Evolutionary conservation across 2,113 vertebrate species (phyloP).

Genomic region (Rallus limicola): DNA sequence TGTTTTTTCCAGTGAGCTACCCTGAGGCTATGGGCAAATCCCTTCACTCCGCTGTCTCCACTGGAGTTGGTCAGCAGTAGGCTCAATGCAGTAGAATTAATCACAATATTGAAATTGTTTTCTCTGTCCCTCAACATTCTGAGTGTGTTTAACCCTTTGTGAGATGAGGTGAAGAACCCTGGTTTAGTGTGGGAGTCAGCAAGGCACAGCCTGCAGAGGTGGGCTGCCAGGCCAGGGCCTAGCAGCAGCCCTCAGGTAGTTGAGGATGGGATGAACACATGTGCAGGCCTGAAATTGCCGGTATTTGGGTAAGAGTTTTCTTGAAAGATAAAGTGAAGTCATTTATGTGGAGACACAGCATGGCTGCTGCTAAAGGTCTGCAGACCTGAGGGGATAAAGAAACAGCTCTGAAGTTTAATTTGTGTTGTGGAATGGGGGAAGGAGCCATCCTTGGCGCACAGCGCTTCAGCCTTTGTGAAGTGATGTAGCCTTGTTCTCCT

Average conservation of each 20-base stretch:
- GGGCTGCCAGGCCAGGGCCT: not conserved
- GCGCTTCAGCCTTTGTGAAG: not conserved
- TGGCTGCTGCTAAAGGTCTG: not conserved
- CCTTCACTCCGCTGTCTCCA: not conserved
- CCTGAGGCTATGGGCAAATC: not conserved
- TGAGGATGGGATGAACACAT: accelerated
- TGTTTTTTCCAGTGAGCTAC: not conserved
- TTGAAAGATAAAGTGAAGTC: not conserved
- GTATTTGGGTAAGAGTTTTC: not conserved
- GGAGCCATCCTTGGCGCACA: not conserved
- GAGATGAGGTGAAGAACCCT: not conserved
- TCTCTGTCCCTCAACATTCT: not conserved
- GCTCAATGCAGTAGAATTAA: not conserved
- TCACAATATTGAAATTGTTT: not conserved
- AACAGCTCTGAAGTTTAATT: not conserved
- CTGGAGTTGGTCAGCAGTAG: not conserved
- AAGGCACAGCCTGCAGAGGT: not conserved
- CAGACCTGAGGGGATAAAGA: not conserved
- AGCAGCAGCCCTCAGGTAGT: not conserved
- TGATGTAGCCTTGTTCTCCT: not conserved
- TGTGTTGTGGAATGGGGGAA: not conserved
- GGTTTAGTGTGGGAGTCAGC: no score
- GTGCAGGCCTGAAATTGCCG: not conserved
- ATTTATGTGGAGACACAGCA: not conserved
- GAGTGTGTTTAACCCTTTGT: not conserved